These are phyloP conservation scores for Dryadula phaetusa DNA, from an alignment of 2,888 invertebrate genomes.

Conservation along the genomic window DNA sequence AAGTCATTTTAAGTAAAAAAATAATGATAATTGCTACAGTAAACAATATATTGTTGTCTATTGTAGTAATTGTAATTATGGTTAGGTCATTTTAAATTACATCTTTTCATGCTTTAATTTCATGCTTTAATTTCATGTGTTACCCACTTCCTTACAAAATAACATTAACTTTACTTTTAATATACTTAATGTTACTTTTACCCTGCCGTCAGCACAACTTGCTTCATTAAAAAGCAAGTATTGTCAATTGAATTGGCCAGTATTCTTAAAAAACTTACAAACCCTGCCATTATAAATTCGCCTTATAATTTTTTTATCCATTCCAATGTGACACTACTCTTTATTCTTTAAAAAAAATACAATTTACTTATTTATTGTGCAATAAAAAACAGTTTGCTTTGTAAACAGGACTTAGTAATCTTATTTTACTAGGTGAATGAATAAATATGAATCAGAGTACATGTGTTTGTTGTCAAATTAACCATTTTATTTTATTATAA, in stretches of 20 bases:
- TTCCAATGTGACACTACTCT: slow-evolving; percentile 16
- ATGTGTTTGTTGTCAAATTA: not conserved
- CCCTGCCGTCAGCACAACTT: slow-evolving; percentile 54
- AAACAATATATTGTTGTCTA: too few relatives aligned
- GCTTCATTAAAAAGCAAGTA: slow-evolving; percentile 49
- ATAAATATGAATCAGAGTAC: not conserved
- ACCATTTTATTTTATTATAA: not conserved
- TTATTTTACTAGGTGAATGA: not conserved
- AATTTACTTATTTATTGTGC: not conserved
- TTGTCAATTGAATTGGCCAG: slow-evolving; percentile 46
- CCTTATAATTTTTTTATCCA: slow-evolving; percentile 35
- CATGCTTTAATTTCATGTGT: not conserved
- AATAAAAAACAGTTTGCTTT: not conserved
- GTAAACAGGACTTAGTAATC: not conserved
- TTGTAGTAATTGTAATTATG: too few relatives aligned
- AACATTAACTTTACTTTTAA: slow-evolving; percentile 33
- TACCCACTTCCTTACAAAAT: slow-evolving; percentile 24
- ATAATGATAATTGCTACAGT: too few relatives aligned
- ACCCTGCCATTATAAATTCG: slow-evolving; percentile 48
- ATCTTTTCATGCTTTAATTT: too few relatives aligned
- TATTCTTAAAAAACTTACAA: slow-evolving; percentile 40
- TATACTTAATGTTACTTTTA: slow-evolving; percentile 46
- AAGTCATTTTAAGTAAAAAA: too few relatives aligned
- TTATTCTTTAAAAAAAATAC: not conserved
- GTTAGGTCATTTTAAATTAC: too few relatives aligned